Base-by-base conservation (phyloP, 1,140 invertebrate species). In the Apis laboriosa region DNA sequence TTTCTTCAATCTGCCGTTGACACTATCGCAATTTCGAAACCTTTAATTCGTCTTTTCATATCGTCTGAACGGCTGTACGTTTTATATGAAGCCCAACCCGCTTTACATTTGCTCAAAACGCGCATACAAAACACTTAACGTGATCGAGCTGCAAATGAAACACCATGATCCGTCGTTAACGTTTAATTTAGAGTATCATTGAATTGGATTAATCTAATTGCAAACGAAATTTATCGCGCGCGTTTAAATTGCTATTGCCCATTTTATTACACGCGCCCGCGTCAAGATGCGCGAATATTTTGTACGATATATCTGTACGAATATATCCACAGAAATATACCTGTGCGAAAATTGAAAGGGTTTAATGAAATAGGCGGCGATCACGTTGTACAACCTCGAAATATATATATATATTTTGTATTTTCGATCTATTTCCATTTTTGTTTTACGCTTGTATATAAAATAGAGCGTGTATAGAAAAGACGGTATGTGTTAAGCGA, bases 181-280 rank as follows among this genome's bases (percentile, higher is more conserved):
- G 73, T 49, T 81, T 81, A 76, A 76, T 81, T 76, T 60, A 67
- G 34, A 43, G 55, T 1, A n/a, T 12, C 24, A 28, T 13, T 17
- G 73, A 68, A 68, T 67, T 49, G 49, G 19, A 61, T 55, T 68
- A 77, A 77, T 19, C 63, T 49, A 73, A 74, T 74, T 56, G 60
- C 21, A 53, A 64, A 66, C 70, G 28, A 66, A 53, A 80, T 74
- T 80, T 66, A 80, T 17, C 8, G 71, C 9, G 0, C 58, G 7
- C 70, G 58, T 5, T 63, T 24, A n/a, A 73, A 80, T 73, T 64
- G 24, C 51, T 55, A 13, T 24, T 5, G 60, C 9, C 28, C 51
- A 24, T 74, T 80, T 80, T 80, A 80, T 80, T 55, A 66, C n/a
- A 24, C 8, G 15, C 5, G 9, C 56, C 13, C 17, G 2, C 15